phyloP scores from a whole-genome alignment of 2,113 vertebrate species.

The Epinephelus moara region DNA sequence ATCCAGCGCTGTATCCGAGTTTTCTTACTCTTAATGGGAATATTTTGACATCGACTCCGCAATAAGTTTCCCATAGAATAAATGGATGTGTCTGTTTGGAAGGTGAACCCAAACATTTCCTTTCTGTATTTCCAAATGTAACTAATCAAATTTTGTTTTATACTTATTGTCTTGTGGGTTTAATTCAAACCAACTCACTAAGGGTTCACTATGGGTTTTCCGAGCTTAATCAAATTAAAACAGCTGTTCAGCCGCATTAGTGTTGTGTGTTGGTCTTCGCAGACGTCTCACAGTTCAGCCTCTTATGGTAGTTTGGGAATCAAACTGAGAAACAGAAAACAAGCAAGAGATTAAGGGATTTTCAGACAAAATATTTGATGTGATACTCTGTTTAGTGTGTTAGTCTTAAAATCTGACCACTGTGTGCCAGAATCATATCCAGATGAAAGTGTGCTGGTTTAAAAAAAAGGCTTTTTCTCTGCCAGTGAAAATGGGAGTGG shows the following conservation, averaged over 20 bases:
- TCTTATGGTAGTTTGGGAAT: slow-evolving; percentile 24
- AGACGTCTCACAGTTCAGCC: not conserved
- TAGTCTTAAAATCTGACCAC: no score
- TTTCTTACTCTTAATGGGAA: not conserved
- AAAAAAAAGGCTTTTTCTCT: not conserved
- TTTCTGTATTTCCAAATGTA: slow-evolving; percentile 18
- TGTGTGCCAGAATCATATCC: no score
- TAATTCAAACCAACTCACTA: slow-evolving; percentile 8
- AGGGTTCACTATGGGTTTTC: slow-evolving; percentile 17
- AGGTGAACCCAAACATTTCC: not conserved
- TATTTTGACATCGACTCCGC: slow-evolving; percentile 4
- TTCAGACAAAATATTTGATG: slow-evolving; percentile 19
- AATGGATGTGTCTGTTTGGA: not conserved
- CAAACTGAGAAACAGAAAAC: slow-evolving; percentile 35
- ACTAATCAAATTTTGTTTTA: slow-evolving; percentile 31
- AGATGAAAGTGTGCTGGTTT: not conserved
- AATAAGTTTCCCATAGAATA: not conserved
- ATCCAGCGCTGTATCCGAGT: not conserved
- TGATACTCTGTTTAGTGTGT: not conserved
- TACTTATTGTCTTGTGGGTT: slow-evolving; percentile 22
- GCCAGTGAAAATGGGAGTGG: slow-evolving; percentile 1
- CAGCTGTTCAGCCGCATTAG: slow-evolving; percentile 35
- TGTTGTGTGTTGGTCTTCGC: slow-evolving; percentile 42
- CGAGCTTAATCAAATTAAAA: slow-evolving; percentile 50
- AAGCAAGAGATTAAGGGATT: slow-evolving; percentile 13